Evolutionary conservation across 2,888 invertebrate species (phyloP).

Genomic region (Phyllotreta cruciferae): DNA sequence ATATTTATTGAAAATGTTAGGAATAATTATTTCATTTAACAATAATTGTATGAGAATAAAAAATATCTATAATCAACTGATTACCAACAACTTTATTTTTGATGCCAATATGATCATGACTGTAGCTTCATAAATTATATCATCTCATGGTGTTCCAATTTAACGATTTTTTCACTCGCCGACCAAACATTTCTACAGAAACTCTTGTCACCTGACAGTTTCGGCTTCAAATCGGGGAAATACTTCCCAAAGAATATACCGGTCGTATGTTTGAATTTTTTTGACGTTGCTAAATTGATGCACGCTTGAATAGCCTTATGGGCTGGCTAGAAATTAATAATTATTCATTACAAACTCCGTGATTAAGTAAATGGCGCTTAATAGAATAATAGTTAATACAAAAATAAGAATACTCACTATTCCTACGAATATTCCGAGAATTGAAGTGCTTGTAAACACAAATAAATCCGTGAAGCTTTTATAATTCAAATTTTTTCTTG

Average conservation of each 20-base stretch:
- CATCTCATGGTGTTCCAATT: slow-evolving; percentile 23
- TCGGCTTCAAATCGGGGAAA: slow-evolving; percentile 15
- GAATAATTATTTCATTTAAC: no score
- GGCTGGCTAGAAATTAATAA: slow-evolving; percentile 16
- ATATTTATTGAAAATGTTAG: no score
- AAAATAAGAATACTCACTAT: slow-evolving; percentile 11
- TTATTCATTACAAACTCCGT: slow-evolving; percentile 1
- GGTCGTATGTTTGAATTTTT: slow-evolving; percentile 27
- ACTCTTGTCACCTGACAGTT: slow-evolving; percentile 12
- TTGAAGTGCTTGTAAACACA: neutral
- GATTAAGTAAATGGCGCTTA: neutral
- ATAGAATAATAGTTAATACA: neutral
- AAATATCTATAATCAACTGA: no score
- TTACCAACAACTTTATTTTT: no score
- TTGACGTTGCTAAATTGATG: slow-evolving; percentile 26
- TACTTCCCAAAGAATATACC: slow-evolving; percentile 26
- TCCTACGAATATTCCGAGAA: slow-evolving; percentile 12
- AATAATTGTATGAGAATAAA: no score
- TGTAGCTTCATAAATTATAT: slow-evolving; percentile 2
- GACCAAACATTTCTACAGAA: slow-evolving; percentile 28
- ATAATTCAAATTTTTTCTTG: slow-evolving; percentile 5
- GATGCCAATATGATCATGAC: no score
- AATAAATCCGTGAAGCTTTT: slow-evolving; percentile 18
- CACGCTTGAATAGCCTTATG: slow-evolving; percentile 23
- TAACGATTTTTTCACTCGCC: slow-evolving; percentile 20